Base-by-base conservation (phyloP, 1,140 invertebrate species). In the Lepidurus apus region DNA sequence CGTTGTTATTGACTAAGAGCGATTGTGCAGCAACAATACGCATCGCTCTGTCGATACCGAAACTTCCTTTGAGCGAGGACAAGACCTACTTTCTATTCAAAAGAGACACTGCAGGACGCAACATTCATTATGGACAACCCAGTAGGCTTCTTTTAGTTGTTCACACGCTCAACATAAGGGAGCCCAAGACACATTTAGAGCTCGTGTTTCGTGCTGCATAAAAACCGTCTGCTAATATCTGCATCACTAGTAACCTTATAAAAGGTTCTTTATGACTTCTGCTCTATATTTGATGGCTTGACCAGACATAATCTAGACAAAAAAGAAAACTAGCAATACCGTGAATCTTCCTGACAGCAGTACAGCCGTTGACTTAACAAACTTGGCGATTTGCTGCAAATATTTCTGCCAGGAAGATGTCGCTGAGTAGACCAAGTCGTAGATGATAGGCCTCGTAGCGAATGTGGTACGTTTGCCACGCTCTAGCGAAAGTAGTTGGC, bases 221-320 rank as follows among this genome's bases (percentile, higher is more conserved):
- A 65, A 65, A 65, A 5, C 53, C 53, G 21, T 13, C 17, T 65
- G 53, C 21, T 17, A 65, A 17, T 65, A 7, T 21, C 6, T 17
- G 17, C 53, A 65, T 65, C 53, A 21, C 0, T 65, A 65, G 53
- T 13, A 65, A 65, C 53, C 3, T 17, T 7, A 7, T 65, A 65
- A 65, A 13, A 13, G 53, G 3, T 7, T 65, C 34, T 65, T 65
- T 65, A n/a, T 65, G 53, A 65, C 53, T 65, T 65, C 53, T 65
- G 53, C 45, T 10, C 8, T 65, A 9, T 13, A 21, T 65, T 47
- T 1, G 53, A 21, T 65, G 17, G 53, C 17, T 65, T 65, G 8
- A 65, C n/a, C 53, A 65, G 53, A 65, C 53, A 17, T 21, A 17
- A n/a, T 65, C 53, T 65, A 65, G 53, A 65, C 53, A 65, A 47